These are phyloP conservation scores for Cetonia aurata DNA, from an alignment of 2,888 invertebrate species.

Conservation along the genomic window DNA sequence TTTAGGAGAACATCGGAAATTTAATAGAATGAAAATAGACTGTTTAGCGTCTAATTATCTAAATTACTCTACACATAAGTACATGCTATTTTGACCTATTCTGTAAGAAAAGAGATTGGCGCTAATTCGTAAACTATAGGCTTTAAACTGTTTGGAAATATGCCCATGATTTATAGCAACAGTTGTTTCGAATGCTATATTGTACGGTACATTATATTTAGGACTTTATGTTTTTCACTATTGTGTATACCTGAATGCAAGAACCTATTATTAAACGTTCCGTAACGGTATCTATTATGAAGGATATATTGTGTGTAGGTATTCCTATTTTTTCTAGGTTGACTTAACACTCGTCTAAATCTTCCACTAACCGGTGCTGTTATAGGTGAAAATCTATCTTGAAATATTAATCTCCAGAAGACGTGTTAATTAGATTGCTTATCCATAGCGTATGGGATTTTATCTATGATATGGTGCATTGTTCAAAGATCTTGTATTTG, in stretches of 20 bases:
- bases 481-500: background rate
- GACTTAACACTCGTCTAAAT: conserved; percentile 17
- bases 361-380: conserved; percentile 17
- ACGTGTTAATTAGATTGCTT: conserved; percentile 33
- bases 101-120: background rate
- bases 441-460: conserved; percentile 34
- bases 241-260: conserved; percentile 29
- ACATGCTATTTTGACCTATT: background rate
- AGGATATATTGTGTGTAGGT: conserved; percentile 31
- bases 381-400: conserved; percentile 12
- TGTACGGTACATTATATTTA: background rate
- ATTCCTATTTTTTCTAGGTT: conserved; percentile 17
- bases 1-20: background rate
- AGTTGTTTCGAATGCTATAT: background rate
- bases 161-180: conserved; percentile 22
- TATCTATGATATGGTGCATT: background rate
- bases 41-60: conserved; percentile 12
- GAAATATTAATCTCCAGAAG: conserved; percentile 28
- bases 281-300: conserved; percentile 39
- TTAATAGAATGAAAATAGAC: background rate
- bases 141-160: conserved; percentile 9
- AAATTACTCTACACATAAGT: conserved; percentile 6
- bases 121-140: conserved; percentile 26
- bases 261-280: conserved; percentile 39
- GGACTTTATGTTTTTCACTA: background rate